Evolutionary conservation across 1,140 invertebrate species (phyloP).

Genomic region (Hylaeus anthracinus): DNA sequence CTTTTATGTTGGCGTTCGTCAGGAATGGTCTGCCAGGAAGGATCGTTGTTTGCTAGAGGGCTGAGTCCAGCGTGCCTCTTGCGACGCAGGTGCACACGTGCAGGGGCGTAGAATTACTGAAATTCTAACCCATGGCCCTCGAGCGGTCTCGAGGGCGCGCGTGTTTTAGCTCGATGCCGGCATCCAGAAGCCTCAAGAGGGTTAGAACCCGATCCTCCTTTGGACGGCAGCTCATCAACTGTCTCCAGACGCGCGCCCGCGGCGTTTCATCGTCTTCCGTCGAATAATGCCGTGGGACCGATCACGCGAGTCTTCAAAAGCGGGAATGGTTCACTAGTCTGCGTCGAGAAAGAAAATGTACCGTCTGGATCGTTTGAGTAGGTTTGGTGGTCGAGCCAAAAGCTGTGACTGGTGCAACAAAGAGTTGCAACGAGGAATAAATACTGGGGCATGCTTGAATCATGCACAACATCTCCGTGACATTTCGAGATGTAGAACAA

Average conservation of each 20-base stretch:
- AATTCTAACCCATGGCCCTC: slow-evolving; percentile 33
- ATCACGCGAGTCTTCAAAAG: not conserved
- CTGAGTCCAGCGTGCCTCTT: not conserved
- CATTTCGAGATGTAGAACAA: slow-evolving; percentile 12
- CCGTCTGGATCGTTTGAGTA: not conserved
- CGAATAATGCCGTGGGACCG: no score
- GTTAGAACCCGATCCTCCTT: slow-evolving; percentile 15
- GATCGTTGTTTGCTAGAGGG: not conserved
- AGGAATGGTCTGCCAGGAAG: not conserved
- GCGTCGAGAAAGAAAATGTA: no score
- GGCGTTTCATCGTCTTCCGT: not conserved
- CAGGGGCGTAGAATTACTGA: slow-evolving; percentile 35
- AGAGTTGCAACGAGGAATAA: not conserved
- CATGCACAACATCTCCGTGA: not conserved
- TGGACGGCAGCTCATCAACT: not conserved
- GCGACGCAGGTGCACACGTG: not conserved
- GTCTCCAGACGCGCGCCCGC: not conserved
- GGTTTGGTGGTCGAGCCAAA: not conserved
- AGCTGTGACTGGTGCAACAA: no score
- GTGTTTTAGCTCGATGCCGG: slow-evolving; percentile 22
- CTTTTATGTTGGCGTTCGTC: no score
- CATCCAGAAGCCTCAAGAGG: slow-evolving; percentile 31
- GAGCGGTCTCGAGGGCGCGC: slow-evolving; percentile 1
- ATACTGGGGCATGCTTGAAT: not conserved
- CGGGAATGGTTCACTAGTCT: no score